Evolutionary conservation across 23 tunicate genomes (phyloP).

Genomic region (Clavelina lepadiformis): DNA sequence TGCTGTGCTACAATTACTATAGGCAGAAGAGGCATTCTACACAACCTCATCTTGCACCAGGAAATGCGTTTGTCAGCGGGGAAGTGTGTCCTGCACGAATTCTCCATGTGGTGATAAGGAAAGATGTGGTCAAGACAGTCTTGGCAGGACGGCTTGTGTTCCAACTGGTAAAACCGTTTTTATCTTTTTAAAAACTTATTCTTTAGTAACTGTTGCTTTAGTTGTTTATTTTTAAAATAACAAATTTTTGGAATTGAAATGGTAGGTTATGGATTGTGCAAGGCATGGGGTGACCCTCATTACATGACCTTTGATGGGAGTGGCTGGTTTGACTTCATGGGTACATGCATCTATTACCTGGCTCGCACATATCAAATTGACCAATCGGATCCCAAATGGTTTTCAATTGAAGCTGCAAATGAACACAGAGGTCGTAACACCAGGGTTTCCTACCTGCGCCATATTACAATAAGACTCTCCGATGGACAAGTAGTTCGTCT

Average conservation of each 20-base stretch:
- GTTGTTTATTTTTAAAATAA: too few relatives aligned
- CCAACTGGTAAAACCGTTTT: slow-evolving; percentile 14
- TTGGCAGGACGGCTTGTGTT: slow-evolving; percentile 23
- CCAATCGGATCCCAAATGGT: slow-evolving; percentile 21
- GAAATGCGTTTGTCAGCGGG: slow-evolving; percentile 11
- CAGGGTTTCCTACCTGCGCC: slow-evolving; percentile 23
- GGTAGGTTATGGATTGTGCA: slow-evolving; percentile 49
- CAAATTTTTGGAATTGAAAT: too few relatives aligned
- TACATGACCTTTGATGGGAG: slow-evolving; percentile 57
- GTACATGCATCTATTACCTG: slow-evolving; percentile 54
- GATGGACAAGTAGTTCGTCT: slow-evolving; percentile 14
- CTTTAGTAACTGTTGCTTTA: not conserved
- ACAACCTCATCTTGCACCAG: not conserved
- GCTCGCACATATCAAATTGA: slow-evolving; percentile 16
- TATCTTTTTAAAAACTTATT: not conserved
- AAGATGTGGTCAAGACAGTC: slow-evolving; percentile 19
- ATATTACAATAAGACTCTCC: slow-evolving; percentile 5
- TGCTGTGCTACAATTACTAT: too few relatives aligned
- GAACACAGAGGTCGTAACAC: slow-evolving; percentile 31
- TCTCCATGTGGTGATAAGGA: slow-evolving; percentile 6
- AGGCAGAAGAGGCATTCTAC: slow-evolving; percentile 12
- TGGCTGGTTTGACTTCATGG: slow-evolving; percentile 58
- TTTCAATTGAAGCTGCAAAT: slow-evolving; percentile 8
- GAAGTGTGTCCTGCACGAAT: slow-evolving; percentile 6
- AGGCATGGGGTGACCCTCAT: slow-evolving; percentile 76